These are phyloP conservation scores for Euphydryas editha DNA, from an alignment of 2,888 invertebrate species.

Conservation along the genomic window DNA sequence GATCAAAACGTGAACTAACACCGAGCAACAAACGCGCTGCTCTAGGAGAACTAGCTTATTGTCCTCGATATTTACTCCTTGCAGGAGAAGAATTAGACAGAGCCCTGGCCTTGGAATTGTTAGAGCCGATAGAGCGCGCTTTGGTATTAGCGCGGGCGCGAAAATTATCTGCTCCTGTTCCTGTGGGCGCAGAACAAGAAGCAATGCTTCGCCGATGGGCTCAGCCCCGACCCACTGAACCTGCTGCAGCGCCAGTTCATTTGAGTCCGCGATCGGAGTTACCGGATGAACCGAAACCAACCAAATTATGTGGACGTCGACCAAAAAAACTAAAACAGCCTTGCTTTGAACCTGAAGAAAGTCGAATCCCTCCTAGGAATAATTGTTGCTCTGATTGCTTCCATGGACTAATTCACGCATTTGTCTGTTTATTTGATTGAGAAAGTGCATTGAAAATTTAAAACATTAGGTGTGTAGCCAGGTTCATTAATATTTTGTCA, in stretches of 20 bases:
- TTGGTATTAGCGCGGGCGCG: conserved; percentile 73
- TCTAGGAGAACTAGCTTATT: conserved; percentile 82
- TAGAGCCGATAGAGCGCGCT: conserved; percentile 77
- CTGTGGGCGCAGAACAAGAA: conserved; percentile 76
- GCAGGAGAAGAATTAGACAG: conserved; percentile 85
- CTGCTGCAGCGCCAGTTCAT: conserved; percentile 73
- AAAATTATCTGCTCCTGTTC: conserved; percentile 71
- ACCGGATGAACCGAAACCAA: conserved; percentile 63
- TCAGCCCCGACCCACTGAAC: conserved; percentile 67
- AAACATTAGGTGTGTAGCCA: background rate
- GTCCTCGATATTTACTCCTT: conserved; percentile 87
- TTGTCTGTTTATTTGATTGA: conserved; percentile 83
- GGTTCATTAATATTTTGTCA: background rate
- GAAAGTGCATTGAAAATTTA: conserved; percentile 8
- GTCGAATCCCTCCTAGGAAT: conserved; percentile 53
- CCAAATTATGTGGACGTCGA: conserved; percentile 66
- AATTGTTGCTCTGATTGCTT: conserved; percentile 80
- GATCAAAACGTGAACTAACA: conserved; percentile 71
- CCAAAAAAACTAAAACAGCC: conserved; percentile 71
- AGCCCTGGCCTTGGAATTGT: conserved; percentile 71
- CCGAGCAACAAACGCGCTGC: conserved; percentile 75
- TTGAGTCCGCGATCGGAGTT: conserved; percentile 73
- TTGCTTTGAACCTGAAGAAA: conserved; percentile 71
- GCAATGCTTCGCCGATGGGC: conserved; percentile 74
- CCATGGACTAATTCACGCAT: conserved; percentile 76